These are phyloP conservation scores for Yoshiicerus persimilis DNA, from an alignment of 1,140 invertebrate species.

Conservation along the genomic window DNA sequence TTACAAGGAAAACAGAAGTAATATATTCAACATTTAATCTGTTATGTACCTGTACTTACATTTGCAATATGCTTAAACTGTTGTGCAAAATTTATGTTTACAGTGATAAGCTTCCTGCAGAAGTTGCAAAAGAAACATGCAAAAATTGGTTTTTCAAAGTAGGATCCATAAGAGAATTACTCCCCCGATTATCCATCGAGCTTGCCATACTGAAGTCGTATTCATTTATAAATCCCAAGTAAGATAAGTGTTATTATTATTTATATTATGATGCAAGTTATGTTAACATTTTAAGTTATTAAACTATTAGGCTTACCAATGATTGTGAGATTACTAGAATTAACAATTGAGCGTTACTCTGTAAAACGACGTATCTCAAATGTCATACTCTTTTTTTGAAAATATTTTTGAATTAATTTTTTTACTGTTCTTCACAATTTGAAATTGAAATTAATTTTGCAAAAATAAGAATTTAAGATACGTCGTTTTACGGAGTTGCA, in stretches of 20 bases:
- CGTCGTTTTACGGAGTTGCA: too few species aligned
- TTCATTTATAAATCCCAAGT: constrained; percentile 73
- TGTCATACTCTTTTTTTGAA: too few species aligned
- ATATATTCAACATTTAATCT: constrained; percentile 53
- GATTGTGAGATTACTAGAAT: too few species aligned
- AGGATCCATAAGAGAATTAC: constrained; percentile 90
- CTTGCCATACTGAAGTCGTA: constrained; percentile 90
- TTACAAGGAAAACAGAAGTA: constrained; percentile 72
- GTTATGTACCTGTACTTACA: neutral
- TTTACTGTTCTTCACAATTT: too few species aligned
- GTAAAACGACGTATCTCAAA: too few species aligned
- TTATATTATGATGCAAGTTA: neutral
- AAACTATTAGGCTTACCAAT: too few species aligned
- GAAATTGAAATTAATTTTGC: too few species aligned
- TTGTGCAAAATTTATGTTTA: neutral
- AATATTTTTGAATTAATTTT: too few species aligned
- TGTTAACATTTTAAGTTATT: too few species aligned
- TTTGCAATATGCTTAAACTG: too few species aligned
- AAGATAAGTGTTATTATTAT: constrained; percentile 48
- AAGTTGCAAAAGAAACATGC: constrained; percentile 91
- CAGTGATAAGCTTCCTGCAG: constrained; percentile 70
- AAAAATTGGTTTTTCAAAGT: constrained; percentile 99
- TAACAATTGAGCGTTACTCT: too few species aligned
- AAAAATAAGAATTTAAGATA: too few species aligned
- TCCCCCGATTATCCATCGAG: constrained; percentile 93